Conservation (phyloP, 2,797 vertebrate genomes). For the Remorina albescens region DNA sequence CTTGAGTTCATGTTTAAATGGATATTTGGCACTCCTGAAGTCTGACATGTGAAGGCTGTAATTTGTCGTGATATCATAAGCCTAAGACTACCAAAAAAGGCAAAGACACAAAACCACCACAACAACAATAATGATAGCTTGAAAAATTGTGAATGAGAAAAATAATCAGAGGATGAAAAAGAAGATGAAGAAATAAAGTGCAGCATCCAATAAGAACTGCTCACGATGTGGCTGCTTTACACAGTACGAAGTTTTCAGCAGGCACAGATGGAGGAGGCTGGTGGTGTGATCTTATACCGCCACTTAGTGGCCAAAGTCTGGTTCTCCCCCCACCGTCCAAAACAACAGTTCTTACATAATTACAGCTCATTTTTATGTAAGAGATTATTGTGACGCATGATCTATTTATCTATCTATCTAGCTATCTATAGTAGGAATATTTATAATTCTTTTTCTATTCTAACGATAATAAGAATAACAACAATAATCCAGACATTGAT, state of each 20-base stretch:
- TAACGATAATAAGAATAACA: too few species aligned
- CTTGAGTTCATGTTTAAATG: not conserved
- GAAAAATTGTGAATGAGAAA: not conserved
- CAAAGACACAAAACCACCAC: too few species aligned
- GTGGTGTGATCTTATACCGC: slow-evolving; percentile 41
- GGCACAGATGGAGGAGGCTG: not conserved
- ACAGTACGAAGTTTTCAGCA: not conserved
- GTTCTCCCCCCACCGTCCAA: not conserved
- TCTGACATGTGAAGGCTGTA: too few species aligned
- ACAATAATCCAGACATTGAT: too few species aligned
- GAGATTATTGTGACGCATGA: slow-evolving; percentile 57
- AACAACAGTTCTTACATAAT: slow-evolving; percentile 66
- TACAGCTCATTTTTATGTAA: slow-evolving; percentile 69
- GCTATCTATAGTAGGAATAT: too few species aligned
- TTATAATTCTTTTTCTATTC: too few species aligned
- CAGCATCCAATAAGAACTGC: not conserved
- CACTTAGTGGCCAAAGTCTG: slow-evolving; percentile 5
- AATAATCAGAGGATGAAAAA: too few species aligned
- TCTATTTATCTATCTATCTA: too few species aligned
- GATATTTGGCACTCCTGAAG: not conserved
- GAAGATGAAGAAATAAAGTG: not conserved
- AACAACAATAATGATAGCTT: not conserved
- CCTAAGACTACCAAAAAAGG: not conserved
- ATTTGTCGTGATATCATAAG: too few species aligned
- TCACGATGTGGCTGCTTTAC: not conserved